Percentiles rank a stretch among this genome's conserved stretches.
These are phyloP conservation scores for Ochropleura plecta DNA, from an alignment of 2,888 invertebrate species.

Conservation along the genomic window DNA sequence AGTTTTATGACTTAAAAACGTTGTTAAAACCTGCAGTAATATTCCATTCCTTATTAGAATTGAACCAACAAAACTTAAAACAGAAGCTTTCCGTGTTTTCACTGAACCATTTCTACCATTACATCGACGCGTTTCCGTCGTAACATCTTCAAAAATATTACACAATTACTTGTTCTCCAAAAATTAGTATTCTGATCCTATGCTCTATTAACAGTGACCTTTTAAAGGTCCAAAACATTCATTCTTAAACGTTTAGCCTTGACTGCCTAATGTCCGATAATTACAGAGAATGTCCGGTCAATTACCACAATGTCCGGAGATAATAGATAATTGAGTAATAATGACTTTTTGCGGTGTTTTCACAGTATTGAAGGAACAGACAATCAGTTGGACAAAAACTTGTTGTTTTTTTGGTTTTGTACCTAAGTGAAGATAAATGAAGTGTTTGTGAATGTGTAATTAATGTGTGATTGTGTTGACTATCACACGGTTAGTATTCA, in stretches of 20 bases:
- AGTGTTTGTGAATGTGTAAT: conserved; percentile 34
- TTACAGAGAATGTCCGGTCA: conserved; percentile 47
- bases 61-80: not conserved
- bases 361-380: conserved; percentile 47
- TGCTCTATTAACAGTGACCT: conserved; percentile 54
- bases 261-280: conserved; percentile 31
- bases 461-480: conserved; percentile 41
- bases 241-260: conserved; percentile 39
- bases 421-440: conserved; percentile 25
- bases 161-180: conserved; percentile 22
- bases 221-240: conserved; percentile 28
- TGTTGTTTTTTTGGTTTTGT: conserved; percentile 7
- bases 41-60: not conserved
- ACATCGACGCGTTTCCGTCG: not conserved
- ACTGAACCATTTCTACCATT: not conserved
- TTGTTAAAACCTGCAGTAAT: not conserved
- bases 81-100: not conserved
- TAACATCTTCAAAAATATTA: conserved; percentile 27
- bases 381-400: conserved; percentile 43
- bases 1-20: not conserved
- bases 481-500: conserved; percentile 27
- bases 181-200: conserved; percentile 47
- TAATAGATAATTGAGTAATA: conserved; percentile 52
- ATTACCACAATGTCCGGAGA: conserved; percentile 51
- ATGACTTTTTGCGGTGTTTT: conserved; percentile 52